Evolutionary conservation across 1,140 invertebrate genomes (phyloP), one percentile per base, ranked within the genome.

Genomic region (Ips nitidus): DNA sequence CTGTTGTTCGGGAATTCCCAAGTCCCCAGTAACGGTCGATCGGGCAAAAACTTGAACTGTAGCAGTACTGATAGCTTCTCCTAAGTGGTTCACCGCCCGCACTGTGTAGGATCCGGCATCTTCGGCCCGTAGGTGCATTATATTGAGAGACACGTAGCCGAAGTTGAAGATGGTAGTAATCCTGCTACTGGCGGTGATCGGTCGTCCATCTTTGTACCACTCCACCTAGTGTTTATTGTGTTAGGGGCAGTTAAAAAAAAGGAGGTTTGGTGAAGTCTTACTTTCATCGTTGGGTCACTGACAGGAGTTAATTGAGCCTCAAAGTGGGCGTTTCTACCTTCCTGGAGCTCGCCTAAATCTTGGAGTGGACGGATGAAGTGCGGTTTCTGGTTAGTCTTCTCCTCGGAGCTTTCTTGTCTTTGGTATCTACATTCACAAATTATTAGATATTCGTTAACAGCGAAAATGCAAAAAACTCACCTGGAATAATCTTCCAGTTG

Each of bases 91-190:
- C 64, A 92, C 88, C 83, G 94, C 94, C 77, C 93, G 88, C 74
- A 94, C 92, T 75, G 92, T 94, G 77, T 97, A 97, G 79, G 90
- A 89, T 84, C 94, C 94, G 75, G 90, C 88, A 89, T 97, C 94
- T 89, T 96, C 94, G 85, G 89, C 88, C 83, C 95, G 91, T 85
- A 98, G 90, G 88, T 97, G 95, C 88, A 97, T 88, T 81, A 99
- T 98, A 83, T 98, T 97, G 74, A 99, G 89, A 82, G 94, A 94
- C 82, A 98, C 95, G 86, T 97, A 98, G 80, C 96, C 95, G 88
- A 98, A 98, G 86, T 98, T 98, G 87, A 96, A 96, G 83, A 94
- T 94, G 77, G 94, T 94, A 76, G 92, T 94, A 81, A 97, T 97
- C 83, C 96, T 88, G 80, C 94, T 95, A 82, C 95, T 98, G 80